These are phyloP conservation scores for Anthoscopus minutus DNA, from an alignment of 2,113 vertebrate species.

Conservation along the genomic window DNA sequence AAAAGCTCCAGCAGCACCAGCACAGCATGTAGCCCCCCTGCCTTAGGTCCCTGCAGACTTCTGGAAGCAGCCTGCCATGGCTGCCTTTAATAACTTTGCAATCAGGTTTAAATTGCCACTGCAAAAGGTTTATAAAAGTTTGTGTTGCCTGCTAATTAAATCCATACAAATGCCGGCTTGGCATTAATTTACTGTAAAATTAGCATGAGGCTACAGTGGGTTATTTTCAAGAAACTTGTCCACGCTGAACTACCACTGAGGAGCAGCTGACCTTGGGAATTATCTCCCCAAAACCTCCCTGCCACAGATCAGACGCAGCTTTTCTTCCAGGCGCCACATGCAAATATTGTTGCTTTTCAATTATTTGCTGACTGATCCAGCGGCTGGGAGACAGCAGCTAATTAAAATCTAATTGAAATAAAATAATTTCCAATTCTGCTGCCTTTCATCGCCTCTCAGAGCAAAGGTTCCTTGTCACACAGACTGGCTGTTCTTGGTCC, in stretches of 20 bases:
- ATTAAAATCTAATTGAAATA: slow-evolving; percentile 78
- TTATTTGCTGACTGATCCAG: slow-evolving; percentile 66
- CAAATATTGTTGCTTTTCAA: slow-evolving; percentile 70
- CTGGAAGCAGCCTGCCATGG: slow-evolving; percentile 27
- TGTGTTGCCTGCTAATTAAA: slow-evolving; percentile 68
- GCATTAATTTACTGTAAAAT: slow-evolving; percentile 63
- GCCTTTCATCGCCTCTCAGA: slow-evolving; percentile 4
- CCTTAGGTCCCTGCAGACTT: slow-evolving; percentile 2
- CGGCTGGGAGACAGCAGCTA: slow-evolving; percentile 62
- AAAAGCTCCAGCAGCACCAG: neutral
- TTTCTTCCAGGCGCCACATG: slow-evolving; percentile 59
- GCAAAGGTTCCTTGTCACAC: neutral
- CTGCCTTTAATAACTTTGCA: slow-evolving; percentile 50
- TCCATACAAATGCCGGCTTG: slow-evolving; percentile 37
- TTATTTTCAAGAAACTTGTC: slow-evolving; percentile 20
- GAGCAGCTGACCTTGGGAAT: slow-evolving; percentile 53
- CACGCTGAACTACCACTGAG: neutral
- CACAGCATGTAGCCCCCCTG: neutral
- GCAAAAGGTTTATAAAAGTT: slow-evolving; percentile 64
- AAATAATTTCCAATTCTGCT: slow-evolving; percentile 63
- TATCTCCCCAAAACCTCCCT: slow-evolving; percentile 45
- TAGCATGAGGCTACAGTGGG: slow-evolving; percentile 16
- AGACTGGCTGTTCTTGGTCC: neutral
- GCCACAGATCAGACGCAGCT: slow-evolving; percentile 38
- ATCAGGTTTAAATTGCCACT: slow-evolving; percentile 51